Evolutionary conservation across 2,113 vertebrate genomes (phyloP), one percentile per base, ranked within the genome.

Genomic region (Tachysurus vachellii): DNA sequence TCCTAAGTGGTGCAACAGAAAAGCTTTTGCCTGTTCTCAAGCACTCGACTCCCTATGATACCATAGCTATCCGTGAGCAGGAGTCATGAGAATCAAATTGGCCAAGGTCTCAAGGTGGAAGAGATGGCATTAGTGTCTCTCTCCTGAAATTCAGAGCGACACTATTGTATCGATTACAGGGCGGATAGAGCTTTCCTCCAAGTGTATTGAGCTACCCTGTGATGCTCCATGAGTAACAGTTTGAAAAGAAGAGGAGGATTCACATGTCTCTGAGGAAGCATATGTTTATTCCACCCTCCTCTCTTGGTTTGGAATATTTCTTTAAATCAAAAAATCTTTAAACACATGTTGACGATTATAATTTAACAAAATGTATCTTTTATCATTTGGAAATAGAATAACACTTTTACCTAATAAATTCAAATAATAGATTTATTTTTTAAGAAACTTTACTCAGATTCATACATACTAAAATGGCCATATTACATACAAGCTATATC

Each of bases 321-420:
- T 36, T 36, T 36, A 36, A 36, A 36, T 36, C 36, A 36, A 36
- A 36, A 36, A 36, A 36, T 36, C 36, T 36, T 36, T 36, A 80
- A 73, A 84, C 47, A 89, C 8, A 83, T 59, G 54, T 53, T 3
- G 59, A 89, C 82, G 54, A 66, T 82, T 44, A 83, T 80, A 83
- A 84, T 68, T 23, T 68, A 77, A 61, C 75, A 88, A 82, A 89
- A 91, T 89, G 89, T 89, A 89, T 87, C 85, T 77, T 84, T 64
- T 86, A 84, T 88, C 21, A 88, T 83, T 66, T 26, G 57, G 44
- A 87, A 88, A 70, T 70, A 87, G 83, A 88, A 90, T 68, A 88
- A 16, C 57, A 81, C 66, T 85, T 84, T 71, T 86, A 83, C 82
- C 68, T 82, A 64, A 85, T 89, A 71, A 83, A 83, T 86, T 86